Conservation (phyloP, 2,888 invertebrate genomes). For the Ormyrus rosae region DNA sequence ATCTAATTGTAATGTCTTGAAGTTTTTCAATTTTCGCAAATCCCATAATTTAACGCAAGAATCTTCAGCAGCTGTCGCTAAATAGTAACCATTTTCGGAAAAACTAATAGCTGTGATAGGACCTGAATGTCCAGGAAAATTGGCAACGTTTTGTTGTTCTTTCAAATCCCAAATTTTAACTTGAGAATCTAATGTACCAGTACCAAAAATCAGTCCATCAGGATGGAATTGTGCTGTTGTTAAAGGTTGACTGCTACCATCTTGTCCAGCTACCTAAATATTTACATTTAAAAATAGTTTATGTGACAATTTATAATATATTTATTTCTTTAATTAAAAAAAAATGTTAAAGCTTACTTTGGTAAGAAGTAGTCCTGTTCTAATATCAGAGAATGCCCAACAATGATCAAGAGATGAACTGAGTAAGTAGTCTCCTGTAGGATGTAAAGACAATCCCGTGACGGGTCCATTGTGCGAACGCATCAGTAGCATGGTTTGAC, state of each 20-base stretch:
- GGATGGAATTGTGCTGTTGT: constrained; percentile 99
- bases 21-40: constrained; percentile 98
- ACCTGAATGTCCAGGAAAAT: constrained; percentile 97
- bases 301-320: neutral
- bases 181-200: constrained; percentile 94
- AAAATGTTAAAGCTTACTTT: constrained; percentile 80
- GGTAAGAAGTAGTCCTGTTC: constrained; percentile 92
- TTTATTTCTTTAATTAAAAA: neutral
- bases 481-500: constrained; percentile 88
- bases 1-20: constrained; percentile 96
- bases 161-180: constrained; percentile 99
- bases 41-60: constrained; percentile 99
- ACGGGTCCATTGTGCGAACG: constrained; percentile 96
- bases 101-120: constrained; percentile 98
- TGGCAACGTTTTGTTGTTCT: constrained; percentile 97
- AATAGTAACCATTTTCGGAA: constrained; percentile 99
- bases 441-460: constrained; percentile 97
- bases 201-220: constrained; percentile 99
- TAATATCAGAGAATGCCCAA: constrained; percentile 99
- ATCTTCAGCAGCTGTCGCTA: constrained; percentile 99
- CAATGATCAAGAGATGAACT: constrained; percentile 96
- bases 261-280: constrained; percentile 74
- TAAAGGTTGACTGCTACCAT: constrained; percentile 77
- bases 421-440: constrained; percentile 97
- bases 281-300: neutral